phyloP scores from a whole-genome alignment of 2,888 invertebrate species.

The Cheilosia grossa region DNA sequence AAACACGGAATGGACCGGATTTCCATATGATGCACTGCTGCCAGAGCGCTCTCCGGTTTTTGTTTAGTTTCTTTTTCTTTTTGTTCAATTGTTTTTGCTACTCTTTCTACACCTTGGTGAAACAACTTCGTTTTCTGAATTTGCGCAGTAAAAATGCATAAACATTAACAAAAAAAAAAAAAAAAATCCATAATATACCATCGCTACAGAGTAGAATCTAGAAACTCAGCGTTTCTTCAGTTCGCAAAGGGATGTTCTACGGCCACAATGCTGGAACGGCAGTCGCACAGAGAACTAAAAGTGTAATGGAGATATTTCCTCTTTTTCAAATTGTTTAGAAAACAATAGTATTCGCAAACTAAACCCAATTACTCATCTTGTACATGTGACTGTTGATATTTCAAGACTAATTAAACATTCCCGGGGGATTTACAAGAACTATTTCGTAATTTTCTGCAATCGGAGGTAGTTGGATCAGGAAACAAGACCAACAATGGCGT shows the following conservation, averaged over 20 bases:
- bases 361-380: slow-evolving; percentile 22
- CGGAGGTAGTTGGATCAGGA: neutral
- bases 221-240: slow-evolving; percentile 16
- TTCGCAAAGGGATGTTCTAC: slow-evolving; percentile 59
- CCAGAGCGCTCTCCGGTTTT: slow-evolving; percentile 28
- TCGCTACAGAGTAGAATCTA: slow-evolving; percentile 8
- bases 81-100: slow-evolving; percentile 11
- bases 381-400: slow-evolving; percentile 3
- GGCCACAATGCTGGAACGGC: slow-evolving; percentile 18
- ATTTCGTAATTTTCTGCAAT: slow-evolving; percentile 47
- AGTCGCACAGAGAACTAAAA: slow-evolving; percentile 8
- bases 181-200: slow-evolving; percentile 45
- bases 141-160: slow-evolving; percentile 64
- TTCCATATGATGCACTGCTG: slow-evolving; percentile 36
- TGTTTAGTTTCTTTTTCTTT: slow-evolving; percentile 33
- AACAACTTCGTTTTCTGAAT: slow-evolving; percentile 43
- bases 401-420: slow-evolving; percentile 13
- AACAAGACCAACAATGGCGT: slow-evolving; percentile 77
- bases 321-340: slow-evolving; percentile 47
- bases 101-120: slow-evolving; percentile 3
- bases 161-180: no score
- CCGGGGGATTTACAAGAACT: slow-evolving; percentile 18
- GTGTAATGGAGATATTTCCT: neutral
- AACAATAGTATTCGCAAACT: slow-evolving; percentile 43
- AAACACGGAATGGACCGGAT: slow-evolving; percentile 24